Percentiles rank a stretch among this genome's conserved stretches.
Conservation (phyloP, 2,113 vertebrate genomes). For the Sus scrofa region DNA sequence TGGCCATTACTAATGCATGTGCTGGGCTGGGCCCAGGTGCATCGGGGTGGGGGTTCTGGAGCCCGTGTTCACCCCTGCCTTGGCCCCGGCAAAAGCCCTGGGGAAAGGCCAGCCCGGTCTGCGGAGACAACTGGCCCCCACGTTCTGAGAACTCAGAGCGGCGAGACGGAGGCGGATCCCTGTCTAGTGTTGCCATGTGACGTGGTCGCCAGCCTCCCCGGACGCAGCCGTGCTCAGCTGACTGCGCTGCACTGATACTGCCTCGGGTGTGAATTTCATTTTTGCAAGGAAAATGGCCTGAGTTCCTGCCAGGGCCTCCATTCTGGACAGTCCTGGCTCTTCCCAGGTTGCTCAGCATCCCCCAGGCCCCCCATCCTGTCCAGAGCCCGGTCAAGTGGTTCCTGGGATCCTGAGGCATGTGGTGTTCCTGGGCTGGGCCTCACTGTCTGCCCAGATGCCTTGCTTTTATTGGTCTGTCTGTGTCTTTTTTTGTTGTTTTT, state of each 20-base stretch:
- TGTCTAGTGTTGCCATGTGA: accelerated
- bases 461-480: background rate
- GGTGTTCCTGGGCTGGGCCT: background rate
- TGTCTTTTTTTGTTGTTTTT: background rate
- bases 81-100: background rate
- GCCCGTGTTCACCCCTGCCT: background rate
- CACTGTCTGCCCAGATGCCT: background rate
- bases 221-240: background rate
- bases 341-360: background rate
- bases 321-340: background rate
- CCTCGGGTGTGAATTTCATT: conserved; percentile 72
- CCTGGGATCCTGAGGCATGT: background rate
- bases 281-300: conserved; percentile 81
- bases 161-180: background rate
- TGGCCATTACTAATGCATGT: conserved; percentile 90
- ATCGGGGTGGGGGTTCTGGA: background rate
- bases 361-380: background rate
- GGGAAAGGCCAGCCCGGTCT: background rate
- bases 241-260: background rate
- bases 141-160: background rate
- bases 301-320: background rate
- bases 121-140: background rate
- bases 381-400: background rate
- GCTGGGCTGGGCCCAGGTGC: conserved; percentile 18
- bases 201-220: accelerated